Base-by-base conservation (phyloP, 2,797 vertebrate genomes). In the Cossypha polioptera region DNA sequence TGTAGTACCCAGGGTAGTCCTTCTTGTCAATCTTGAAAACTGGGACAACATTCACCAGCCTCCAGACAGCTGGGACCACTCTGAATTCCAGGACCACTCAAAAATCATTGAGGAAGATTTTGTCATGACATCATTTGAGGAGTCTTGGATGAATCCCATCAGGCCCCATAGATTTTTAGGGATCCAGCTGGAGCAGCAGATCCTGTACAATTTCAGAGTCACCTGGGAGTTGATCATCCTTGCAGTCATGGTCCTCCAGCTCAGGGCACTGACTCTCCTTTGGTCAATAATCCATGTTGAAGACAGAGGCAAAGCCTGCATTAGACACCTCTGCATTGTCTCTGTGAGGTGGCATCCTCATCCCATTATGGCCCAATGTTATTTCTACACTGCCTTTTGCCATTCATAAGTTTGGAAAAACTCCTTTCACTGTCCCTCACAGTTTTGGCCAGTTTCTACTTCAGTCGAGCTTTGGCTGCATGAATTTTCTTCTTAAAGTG, bases 11-110 rank as follows among this genome's bases (percentile, higher is more conserved):
- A 31, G 8, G 16, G 26, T 31, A 5, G 8, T 65, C 21, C 26
- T 20, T 50, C 47, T 28, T 38, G 21, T 1, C 13, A 28, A 21
- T 78, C 33, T 20, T 16, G 11, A 55, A 66, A 47, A 38, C 2
- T 0, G 1, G 13, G 16, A 7, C n/a, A 54, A 16, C 3, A 3
- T 66, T 47, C 16, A 20, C 10, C 28, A 47, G 7, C 21, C 13
- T 65, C 40, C 50, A 26, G 17, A 10, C 21, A 31, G 21, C 21
- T 36, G 13, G 13, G 21, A 65, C 13, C 11, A 2, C 26, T 25
- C 50, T 1, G 0, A 1, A 45, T 54, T 1, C 13, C n/a, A 65
- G 29, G 21, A 45, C 8, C 2, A 6, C 8, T 4, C 26, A 36
- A 55, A 54, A 45, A 31, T 36, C 6, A 35, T 20, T 1, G 2